A percentile compares a stretch with the other conserved stretches of the same genome.
phyloP scores from a whole-genome alignment of 2,113 vertebrate genomes.

The Suncus etruscus region DNA sequence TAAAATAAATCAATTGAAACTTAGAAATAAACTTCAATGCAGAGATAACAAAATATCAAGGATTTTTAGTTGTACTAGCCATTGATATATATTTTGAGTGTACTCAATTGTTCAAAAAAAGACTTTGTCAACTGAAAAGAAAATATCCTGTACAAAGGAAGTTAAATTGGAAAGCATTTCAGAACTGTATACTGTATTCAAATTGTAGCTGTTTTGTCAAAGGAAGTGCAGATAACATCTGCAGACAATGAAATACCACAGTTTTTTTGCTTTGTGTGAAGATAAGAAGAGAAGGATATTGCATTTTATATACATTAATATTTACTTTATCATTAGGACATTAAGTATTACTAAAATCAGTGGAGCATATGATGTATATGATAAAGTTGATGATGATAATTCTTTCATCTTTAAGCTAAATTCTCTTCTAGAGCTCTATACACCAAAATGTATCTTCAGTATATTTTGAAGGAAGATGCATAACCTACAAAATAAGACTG shows the following conservation, averaged over 20 bases:
- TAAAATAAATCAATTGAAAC: constrained; percentile 44
- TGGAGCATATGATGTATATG: not conserved
- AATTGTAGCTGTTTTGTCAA: constrained; percentile 17
- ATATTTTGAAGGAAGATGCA: not conserved
- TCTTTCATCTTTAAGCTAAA: not conserved
- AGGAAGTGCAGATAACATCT: not conserved
- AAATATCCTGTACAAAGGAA: constrained; percentile 34
- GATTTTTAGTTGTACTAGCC: constrained; percentile 85
- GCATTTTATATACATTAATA: not conserved
- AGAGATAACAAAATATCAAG: constrained; percentile 84
- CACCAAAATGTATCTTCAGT: not conserved
- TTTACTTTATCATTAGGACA: not conserved
- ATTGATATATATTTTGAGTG: constrained; percentile 79
- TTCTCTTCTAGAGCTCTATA: not conserved
- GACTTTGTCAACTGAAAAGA: constrained; percentile 77
- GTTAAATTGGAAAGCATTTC: constrained; percentile 34
- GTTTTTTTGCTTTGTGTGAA: not conserved
- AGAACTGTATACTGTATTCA: constrained; percentile 55
- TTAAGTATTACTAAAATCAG: not conserved
- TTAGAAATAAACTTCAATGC: constrained; percentile 72
- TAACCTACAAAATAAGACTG: not conserved
- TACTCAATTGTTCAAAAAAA: constrained; percentile 84
- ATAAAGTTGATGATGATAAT: not conserved
- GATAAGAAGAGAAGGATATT: not conserved
- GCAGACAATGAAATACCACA: not conserved